phyloP scores from a whole-genome alignment of 2,113 vertebrate genomes.

The Daboia siamensis region DNA sequence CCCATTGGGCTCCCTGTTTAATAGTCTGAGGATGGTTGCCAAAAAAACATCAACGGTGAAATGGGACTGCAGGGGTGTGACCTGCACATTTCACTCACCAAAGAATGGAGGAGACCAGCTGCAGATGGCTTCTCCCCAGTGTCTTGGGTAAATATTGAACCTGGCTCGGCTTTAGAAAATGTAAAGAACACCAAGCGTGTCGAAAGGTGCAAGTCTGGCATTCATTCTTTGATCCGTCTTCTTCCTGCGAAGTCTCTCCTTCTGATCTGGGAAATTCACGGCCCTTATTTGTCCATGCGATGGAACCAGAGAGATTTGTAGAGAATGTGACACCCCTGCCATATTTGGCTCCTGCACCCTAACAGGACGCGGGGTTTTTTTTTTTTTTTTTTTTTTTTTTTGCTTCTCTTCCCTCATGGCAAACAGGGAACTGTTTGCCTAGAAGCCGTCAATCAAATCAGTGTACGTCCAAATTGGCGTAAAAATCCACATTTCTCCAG shows the following conservation, averaged over 20 bases:
- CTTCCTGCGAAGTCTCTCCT: neutral
- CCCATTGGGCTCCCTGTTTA: neutral
- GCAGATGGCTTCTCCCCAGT: neutral
- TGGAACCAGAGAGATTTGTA: neutral
- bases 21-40: neutral
- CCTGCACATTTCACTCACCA: neutral
- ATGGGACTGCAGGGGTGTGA: neutral
- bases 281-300: neutral
- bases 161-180: neutral
- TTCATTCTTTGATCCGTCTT: too few relatives aligned
- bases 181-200: neutral
- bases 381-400: too few relatives aligned
- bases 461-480: neutral
- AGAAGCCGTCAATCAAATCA: neutral
- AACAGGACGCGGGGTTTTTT: neutral
- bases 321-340: neutral
- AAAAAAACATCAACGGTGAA: neutral
- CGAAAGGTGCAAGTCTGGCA: neutral
- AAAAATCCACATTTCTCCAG: neutral
- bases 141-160: slow-evolving; percentile 14
- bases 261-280: too few relatives aligned
- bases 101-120: neutral
- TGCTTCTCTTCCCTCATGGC: neutral
- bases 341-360: neutral
- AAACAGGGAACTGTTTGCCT: neutral